Evolutionary conservation across 2,113 vertebrate genomes (phyloP).

Genomic region (Hyperoodon ampullatus): DNA sequence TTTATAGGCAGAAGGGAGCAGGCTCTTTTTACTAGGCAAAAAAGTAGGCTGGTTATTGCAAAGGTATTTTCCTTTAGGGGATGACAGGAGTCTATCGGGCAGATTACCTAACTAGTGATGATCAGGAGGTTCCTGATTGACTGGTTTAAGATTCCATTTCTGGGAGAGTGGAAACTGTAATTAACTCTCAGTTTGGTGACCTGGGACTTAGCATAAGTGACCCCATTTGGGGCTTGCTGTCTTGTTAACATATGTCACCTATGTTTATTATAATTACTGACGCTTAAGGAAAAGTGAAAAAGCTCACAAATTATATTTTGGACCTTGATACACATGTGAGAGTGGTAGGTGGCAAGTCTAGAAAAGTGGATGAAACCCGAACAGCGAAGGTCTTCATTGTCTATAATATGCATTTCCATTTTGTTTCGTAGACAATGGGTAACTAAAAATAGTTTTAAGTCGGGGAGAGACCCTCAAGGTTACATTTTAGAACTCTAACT

Average conservation of each 20-base stretch:
- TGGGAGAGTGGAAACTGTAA: not conserved
- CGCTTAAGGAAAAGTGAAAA: slow-evolving; percentile 45
- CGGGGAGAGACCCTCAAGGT: not conserved
- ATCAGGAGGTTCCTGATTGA: not conserved
- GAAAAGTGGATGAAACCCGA: not conserved
- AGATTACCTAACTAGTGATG: not conserved
- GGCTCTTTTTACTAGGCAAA: not conserved
- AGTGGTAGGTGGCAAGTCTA: not conserved
- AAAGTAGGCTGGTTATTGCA: not conserved
- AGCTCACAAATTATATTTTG: not conserved
- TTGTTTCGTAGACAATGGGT: not conserved
- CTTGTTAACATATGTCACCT: not conserved
- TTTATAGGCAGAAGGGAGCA: not conserved
- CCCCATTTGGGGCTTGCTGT: not conserved
- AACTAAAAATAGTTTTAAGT: slow-evolving; percentile 6
- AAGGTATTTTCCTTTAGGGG: not conserved
- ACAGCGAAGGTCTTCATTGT: not conserved
- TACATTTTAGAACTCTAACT: not conserved
- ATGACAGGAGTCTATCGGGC: not conserved
- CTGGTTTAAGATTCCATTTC: not conserved
- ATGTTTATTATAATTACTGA: not conserved
- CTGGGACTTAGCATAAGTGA: not conserved
- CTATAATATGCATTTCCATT: not conserved
- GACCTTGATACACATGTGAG: not conserved
- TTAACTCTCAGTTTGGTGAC: not conserved